phyloP scores from a whole-genome alignment of 2,797 vertebrate species.

The Megalops cyprinoides region DNA sequence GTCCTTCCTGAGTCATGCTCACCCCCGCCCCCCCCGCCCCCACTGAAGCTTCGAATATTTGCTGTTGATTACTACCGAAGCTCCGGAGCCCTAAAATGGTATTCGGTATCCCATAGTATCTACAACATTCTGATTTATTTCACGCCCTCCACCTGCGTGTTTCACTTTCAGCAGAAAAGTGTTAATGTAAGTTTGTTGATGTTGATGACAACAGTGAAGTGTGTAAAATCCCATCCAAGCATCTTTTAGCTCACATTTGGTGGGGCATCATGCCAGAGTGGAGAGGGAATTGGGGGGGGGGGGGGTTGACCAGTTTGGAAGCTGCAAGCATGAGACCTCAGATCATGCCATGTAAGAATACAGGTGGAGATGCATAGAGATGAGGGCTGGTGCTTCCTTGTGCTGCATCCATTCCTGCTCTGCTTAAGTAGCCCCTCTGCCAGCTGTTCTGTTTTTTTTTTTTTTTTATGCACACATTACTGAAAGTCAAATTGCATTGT shows the following conservation, averaged over 20 bases:
- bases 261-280: background rate
- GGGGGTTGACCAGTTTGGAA: background rate
- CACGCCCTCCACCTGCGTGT: no score
- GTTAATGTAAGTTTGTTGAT: background rate
- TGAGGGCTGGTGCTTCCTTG: background rate
- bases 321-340: background rate
- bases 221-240: background rate
- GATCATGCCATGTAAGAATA: background rate
- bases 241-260: background rate
- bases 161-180: background rate
- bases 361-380: background rate
- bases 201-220: background rate
- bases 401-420: background rate
- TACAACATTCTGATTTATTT: no score
- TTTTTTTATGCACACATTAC: slow-evolving; percentile 23
- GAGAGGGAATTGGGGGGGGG: background rate
- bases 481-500: slow-evolving; percentile 47
- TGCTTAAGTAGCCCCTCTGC: slow-evolving; percentile 41
- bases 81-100: no score
- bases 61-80: no score
- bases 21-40: no score
- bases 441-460: slow-evolving; percentile 15
- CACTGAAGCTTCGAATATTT: no score
- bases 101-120: no score
- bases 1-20: no score